A percentile compares a stretch with the other conserved stretches of the same genome.
Conservation (phyloP, 2,888 invertebrate genomes). For the Aproaerema taeniolella region DNA sequence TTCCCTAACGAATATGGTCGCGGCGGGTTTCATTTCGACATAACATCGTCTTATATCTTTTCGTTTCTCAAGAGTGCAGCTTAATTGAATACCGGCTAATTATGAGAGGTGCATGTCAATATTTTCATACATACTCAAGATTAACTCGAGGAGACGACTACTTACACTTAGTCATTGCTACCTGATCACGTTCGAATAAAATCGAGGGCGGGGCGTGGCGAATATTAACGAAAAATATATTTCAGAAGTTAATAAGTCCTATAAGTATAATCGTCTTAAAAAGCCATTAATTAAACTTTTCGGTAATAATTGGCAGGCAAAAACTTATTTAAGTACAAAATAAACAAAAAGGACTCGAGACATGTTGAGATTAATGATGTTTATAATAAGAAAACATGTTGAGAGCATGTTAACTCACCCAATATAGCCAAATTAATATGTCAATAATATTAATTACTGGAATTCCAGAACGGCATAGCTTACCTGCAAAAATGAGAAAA, state of each 20-base stretch:
- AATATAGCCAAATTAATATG: too few species aligned
- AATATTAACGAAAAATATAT: constrained; percentile 5
- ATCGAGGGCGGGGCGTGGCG: background rate
- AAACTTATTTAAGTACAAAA: constrained; percentile 5
- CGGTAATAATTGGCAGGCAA: constrained; percentile 8
- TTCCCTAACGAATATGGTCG: constrained; percentile 60
- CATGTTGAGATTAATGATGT: constrained; percentile 9
- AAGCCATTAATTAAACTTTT: too few species aligned
- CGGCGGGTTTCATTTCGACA: constrained; percentile 46
- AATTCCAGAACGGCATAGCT: too few species aligned
- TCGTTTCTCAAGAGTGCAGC: constrained; percentile 16
- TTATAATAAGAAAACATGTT: background rate
- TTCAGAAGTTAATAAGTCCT: too few species aligned
- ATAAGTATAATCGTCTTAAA: too few species aligned
- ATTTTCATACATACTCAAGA: constrained; percentile 23
- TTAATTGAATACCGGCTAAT: constrained; percentile 38
- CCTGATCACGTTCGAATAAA: too few species aligned
- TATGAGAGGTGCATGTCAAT: constrained; percentile 25
- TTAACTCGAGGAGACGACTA: background rate
- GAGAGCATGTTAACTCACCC: too few species aligned
- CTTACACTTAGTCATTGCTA: too few species aligned
- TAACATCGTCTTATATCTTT: constrained; percentile 23
- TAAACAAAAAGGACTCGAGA: constrained; percentile 2
- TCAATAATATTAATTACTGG: too few species aligned
- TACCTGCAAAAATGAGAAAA: too few species aligned